Conservation (phyloP, 2,888 invertebrate species). For the Hedya salicella region DNA sequence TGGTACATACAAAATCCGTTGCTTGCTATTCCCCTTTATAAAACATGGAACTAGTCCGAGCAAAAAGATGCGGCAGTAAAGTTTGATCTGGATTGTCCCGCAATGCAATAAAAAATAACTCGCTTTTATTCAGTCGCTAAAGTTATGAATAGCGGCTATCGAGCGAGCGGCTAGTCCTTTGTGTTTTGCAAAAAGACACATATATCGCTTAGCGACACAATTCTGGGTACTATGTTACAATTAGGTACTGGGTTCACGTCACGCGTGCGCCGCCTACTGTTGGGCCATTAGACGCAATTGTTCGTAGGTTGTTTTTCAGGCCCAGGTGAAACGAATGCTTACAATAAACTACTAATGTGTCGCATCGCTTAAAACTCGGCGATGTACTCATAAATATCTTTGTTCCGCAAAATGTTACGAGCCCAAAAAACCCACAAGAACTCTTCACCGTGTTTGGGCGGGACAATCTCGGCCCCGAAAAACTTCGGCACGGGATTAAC, state of each 20-base stretch:
- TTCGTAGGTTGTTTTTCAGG: conserved; percentile 21
- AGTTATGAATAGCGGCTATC: conserved; percentile 37
- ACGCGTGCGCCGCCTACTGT: conserved; percentile 1
- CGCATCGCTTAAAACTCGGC: conserved; percentile 4
- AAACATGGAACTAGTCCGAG: conserved; percentile 15
- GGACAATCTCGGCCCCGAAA: conserved; percentile 40
- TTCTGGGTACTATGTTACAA: conserved; percentile 32
- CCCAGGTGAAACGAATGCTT: conserved; percentile 29
- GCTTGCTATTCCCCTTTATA: conserved; percentile 16
- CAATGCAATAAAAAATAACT: conserved; percentile 35
- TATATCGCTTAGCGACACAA: conserved; percentile 37
- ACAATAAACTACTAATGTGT: conserved; percentile 22
- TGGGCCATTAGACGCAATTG: conserved; percentile 14
- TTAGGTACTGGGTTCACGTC: conserved; percentile 21
- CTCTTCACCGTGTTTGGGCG: conserved; percentile 22
- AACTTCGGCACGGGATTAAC: conserved; percentile 47
- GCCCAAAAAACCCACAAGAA: conserved; percentile 14
- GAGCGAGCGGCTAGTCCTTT: conserved; percentile 31
- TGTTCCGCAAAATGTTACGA: conserved; percentile 6
- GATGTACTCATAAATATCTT: conserved; percentile 11
- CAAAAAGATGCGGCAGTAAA: conserved; percentile 29
- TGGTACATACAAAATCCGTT: conserved; percentile 23
- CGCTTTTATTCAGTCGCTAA: conserved; percentile 32
- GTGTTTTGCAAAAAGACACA: conserved; percentile 36
- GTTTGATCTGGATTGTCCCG: conserved; percentile 32